Base-by-base conservation (phyloP, 2,797 vertebrate species). In the Diceros bicornis region DNA sequence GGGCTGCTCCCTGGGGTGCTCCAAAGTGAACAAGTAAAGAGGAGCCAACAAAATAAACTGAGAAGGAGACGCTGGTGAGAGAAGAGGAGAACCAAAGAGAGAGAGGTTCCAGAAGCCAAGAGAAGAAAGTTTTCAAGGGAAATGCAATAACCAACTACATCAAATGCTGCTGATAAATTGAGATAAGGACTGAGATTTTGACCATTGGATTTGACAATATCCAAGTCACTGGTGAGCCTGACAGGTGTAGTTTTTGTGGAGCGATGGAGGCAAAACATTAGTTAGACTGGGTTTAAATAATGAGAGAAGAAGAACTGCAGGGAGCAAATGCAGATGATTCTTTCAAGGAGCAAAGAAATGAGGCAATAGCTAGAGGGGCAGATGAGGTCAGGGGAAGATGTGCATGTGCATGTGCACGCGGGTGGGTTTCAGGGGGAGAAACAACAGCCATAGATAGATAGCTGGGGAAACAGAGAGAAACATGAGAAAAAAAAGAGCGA, bases 341-440 rank as follows among this genome's bases (percentile, higher is more conserved):
- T 77, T 91, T 69, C 25, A 88, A 78, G 81, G 57, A 87, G 52
- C 32, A 92, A 44, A 88, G 89, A 91, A 75, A 84, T 18, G 16
- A 61, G 61, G 16, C 83, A 77, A 23, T 29, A 71, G 79, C 87
- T 77, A 50, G 78, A 59, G 18, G 7, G 14, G 25, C 1, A 4
- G 66, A 34, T 21, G 55, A 72, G 50, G n/a, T 68, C 69, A 77
- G 62, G 13, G 44, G 66, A 66, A n/a, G 64, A 64, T 29, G 12
- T 8, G 14, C 27, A 23, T 16, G 41, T 6, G 57, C 8, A 6
- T 7, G 27, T 10, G 85, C 27, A 0, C 9, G 64, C 34, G 69
- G 6, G 18, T 32, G 27, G 29, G 6, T 17, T 29, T 25, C 74
- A 17, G 7, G 10, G 11, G 57, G 74, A 93, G 59, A 81, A 61